phyloP scores from a whole-genome alignment of 2,888 invertebrate genomes.

The Himalopsyche tibetana region DNA sequence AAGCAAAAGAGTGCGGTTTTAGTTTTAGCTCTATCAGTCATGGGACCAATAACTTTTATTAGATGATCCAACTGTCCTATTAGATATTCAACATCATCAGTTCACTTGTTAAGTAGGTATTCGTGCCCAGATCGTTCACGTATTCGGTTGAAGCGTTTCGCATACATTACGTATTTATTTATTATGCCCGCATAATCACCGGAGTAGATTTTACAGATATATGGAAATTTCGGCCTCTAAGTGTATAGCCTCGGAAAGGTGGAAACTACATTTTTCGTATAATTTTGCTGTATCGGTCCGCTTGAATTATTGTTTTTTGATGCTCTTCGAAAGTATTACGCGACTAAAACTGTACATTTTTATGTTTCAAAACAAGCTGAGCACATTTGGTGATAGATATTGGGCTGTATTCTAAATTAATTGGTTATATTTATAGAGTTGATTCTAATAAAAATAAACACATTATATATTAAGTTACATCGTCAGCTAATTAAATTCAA shows the following conservation, averaged over 20 bases:
- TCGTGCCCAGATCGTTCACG: constrained; percentile 32
- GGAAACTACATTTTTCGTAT: constrained; percentile 9
- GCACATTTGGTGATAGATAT: neutral
- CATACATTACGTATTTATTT: neutral
- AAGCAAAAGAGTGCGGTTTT: too few relatives aligned
- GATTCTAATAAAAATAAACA: neutral
- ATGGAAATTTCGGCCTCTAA: constrained; percentile 22
- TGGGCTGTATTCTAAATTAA: neutral
- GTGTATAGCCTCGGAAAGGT: constrained; percentile 4
- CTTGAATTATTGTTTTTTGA: constrained; percentile 10
- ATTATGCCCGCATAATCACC: constrained; percentile 4
- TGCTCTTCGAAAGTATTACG: neutral
- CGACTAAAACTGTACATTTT: neutral
- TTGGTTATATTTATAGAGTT: neutral
- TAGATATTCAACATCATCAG: constrained; percentile 37
- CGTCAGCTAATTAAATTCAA: too few relatives aligned
- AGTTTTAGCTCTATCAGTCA: too few relatives aligned
- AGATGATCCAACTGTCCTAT: too few relatives aligned
- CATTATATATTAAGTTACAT: too few relatives aligned
- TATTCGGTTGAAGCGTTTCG: constrained; percentile 10
- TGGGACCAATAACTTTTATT: too few relatives aligned
- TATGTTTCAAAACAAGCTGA: neutral
- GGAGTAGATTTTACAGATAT: neutral
- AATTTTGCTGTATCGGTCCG: constrained; percentile 1
- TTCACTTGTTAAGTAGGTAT: constrained; percentile 55